phyloP scores from a whole-genome alignment of 2,888 invertebrate species.

The Rhagium mordax region DNA sequence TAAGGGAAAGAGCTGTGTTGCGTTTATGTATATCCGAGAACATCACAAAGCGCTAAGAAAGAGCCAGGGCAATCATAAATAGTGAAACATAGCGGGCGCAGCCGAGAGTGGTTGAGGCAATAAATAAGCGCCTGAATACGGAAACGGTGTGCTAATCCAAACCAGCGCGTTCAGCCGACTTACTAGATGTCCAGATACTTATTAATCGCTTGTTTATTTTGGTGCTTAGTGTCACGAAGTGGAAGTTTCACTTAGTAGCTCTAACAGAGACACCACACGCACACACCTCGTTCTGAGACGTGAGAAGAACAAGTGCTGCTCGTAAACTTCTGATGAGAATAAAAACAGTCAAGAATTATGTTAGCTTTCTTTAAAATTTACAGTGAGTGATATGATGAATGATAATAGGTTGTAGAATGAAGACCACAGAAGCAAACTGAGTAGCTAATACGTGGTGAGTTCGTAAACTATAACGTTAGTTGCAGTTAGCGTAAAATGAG shows the following conservation, averaged over 20 bases:
- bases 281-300: constrained; percentile 1
- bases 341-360: background rate
- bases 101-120: constrained; percentile 14
- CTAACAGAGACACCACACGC: background rate
- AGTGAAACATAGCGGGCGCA: constrained; percentile 17
- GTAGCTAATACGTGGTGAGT: background rate
- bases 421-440: background rate
- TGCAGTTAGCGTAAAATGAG: no score
- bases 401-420: background rate
- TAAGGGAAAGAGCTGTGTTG: constrained; percentile 13
- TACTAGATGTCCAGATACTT: constrained; percentile 21
- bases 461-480: no score
- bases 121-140: constrained; percentile 27
- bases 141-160: constrained; percentile 27
- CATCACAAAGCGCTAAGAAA: constrained; percentile 19
- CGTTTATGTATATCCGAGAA: constrained; percentile 17
- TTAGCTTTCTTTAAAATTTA: background rate
- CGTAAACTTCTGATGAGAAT: background rate
- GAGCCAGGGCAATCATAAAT: constrained; percentile 22
- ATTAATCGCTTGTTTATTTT: constrained; percentile 27
- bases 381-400: background rate
- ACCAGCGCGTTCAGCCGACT: constrained; percentile 16
- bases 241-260: constrained; percentile 11
- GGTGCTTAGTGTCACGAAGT: constrained; percentile 24
- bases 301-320: constrained; percentile 10